Percentiles rank a stretch among this genome's conserved stretches.
These are phyloP conservation scores for Oryctolagus cuniculus DNA, from an alignment of 2,113 vertebrate genomes.

Conservation along the genomic window DNA sequence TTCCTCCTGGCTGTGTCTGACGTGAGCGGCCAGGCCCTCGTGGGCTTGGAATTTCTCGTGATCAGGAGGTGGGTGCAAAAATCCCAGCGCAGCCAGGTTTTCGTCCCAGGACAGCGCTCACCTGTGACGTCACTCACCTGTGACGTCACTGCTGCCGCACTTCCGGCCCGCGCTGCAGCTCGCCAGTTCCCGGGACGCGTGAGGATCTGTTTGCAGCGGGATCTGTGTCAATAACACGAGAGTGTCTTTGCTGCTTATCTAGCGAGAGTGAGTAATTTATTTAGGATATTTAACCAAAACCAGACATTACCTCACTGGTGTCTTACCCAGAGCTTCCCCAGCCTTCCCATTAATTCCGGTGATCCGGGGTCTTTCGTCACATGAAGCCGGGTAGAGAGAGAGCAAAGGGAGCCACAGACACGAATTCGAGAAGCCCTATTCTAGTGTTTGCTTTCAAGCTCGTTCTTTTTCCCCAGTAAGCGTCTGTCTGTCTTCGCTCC, in stretches of 20 bases:
- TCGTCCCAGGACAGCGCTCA: not conserved
- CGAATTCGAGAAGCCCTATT: not conserved
- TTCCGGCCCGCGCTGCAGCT: rapidly evolving
- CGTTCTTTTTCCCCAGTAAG: not conserved
- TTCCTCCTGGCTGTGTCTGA: not conserved
- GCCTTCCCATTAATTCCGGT: slow-evolving; percentile 50
- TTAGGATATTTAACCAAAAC: slow-evolving; percentile 70
- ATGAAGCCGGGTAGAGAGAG: not conserved
- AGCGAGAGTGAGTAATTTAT: slow-evolving; percentile 74
- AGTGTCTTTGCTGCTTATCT: slow-evolving; percentile 70
- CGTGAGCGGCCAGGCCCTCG: rapidly evolving
- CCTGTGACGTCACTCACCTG: not conserved
- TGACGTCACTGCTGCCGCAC: too few relatives aligned
- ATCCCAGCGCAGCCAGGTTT: not conserved
- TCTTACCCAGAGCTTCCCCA: slow-evolving; percentile 65
- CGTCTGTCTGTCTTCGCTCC: not conserved
- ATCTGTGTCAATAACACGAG: not conserved
- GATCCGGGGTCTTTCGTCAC: slow-evolving; percentile 43
- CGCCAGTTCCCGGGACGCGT: not conserved
- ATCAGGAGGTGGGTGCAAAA: not conserved
- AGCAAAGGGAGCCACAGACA: slow-evolving; percentile 21
- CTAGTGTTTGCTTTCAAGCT: not conserved
- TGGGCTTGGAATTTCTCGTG: not conserved
- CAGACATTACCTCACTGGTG: slow-evolving; percentile 82
- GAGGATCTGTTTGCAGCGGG: not conserved